phyloP scores from a whole-genome alignment of 2,113 vertebrate species.

The Chionodraco myersi region DNA sequence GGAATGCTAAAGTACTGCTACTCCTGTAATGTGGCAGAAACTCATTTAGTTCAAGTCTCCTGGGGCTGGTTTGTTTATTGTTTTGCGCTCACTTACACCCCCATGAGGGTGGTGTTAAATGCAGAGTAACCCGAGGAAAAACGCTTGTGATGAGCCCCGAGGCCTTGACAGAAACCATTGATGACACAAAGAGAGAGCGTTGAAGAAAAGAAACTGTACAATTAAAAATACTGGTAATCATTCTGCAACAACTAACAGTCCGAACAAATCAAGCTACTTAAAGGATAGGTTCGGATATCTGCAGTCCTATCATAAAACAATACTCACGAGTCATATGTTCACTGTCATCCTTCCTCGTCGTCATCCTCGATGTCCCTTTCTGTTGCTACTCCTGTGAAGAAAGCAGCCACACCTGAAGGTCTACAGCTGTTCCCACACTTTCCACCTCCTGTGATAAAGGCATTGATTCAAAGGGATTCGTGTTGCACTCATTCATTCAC shows the following conservation, averaged over 20 bases:
- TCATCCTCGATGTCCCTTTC: background rate
- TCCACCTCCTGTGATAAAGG: too few relatives aligned
- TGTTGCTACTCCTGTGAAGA: background rate
- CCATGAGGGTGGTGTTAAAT: constrained; percentile 48
- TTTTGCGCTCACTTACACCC: constrained; percentile 41
- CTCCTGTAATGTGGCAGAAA: constrained; percentile 65
- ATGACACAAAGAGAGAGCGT: background rate
- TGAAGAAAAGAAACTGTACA: background rate
- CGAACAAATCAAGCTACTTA: background rate
- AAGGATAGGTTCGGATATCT: background rate
- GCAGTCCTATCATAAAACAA: background rate
- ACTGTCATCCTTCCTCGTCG: too few relatives aligned
- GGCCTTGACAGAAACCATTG: background rate
- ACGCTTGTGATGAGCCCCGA: constrained; percentile 13
- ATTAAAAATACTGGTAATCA: background rate
- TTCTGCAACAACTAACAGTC: background rate
- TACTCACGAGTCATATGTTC: background rate
- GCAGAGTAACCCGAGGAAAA: constrained; percentile 22
- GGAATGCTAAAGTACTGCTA: constrained; percentile 40
- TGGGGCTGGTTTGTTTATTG: constrained; percentile 57
- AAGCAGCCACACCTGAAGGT: too few relatives aligned
- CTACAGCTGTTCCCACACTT: too few relatives aligned
- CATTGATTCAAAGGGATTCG: too few relatives aligned
- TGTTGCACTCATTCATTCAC: too few relatives aligned
- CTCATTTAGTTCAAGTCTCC: constrained; percentile 64